Conservation (phyloP, 1,140 invertebrate genomes). For the Aradophagus sp. region DNA sequence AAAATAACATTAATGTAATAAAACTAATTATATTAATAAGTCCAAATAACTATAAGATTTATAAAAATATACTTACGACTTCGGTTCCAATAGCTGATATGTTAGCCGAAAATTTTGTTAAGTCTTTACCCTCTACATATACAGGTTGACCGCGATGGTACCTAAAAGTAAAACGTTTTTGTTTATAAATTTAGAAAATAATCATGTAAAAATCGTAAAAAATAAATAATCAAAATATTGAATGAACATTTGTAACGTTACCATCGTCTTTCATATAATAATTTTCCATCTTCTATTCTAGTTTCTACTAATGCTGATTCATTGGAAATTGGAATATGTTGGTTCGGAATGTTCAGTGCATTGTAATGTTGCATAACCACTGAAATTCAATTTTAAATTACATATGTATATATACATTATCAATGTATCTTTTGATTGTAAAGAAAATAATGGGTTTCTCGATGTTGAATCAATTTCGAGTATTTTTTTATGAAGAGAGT, state of each 20-base stretch:
- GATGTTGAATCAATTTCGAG: no score
- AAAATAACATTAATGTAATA: constrained; percentile 62
- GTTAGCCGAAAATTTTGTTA: constrained; percentile 86
- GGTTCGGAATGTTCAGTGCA: constrained; percentile 67
- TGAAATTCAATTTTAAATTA: constrained; percentile 13
- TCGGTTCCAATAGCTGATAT: constrained; percentile 92
- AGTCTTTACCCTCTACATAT: constrained; percentile 91
- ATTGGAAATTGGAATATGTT: constrained; percentile 63
- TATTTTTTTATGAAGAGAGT: no score
- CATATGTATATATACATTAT: no score
- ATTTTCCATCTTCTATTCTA: constrained; percentile 94
- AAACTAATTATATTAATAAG: constrained; percentile 7
- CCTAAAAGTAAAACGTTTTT: constrained; percentile 71
- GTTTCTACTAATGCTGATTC: constrained; percentile 81
- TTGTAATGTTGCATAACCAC: constrained; percentile 74
- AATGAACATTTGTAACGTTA: constrained; percentile 61
- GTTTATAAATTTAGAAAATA: neutral
- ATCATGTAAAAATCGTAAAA: constrained; percentile 11
- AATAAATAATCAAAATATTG: constrained; percentile 1
- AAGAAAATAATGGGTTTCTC: no score
- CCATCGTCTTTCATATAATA: constrained; percentile 95
- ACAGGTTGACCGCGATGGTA: constrained; percentile 94
- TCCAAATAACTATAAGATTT: neutral
- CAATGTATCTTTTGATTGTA: no score
- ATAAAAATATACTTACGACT: constrained; percentile 80